Evolutionary conservation across 2,113 vertebrate species (phyloP).

Genomic region (Coregonus clupeaformis): DNA sequence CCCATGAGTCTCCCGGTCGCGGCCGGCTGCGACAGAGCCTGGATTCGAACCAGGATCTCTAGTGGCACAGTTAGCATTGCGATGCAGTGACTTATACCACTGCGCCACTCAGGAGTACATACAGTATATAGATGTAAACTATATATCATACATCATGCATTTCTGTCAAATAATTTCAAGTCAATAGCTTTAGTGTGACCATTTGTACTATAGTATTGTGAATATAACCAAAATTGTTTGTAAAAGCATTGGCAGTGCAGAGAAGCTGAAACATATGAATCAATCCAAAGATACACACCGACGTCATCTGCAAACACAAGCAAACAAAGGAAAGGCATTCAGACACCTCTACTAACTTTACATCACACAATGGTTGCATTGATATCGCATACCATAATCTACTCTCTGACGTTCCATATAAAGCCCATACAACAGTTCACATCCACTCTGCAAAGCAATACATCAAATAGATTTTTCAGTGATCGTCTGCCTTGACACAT

Average conservation of each 20-base stretch:
- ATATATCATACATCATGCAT: background rate
- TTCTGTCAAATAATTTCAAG: conserved; percentile 22
- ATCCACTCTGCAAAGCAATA: conserved; percentile 31
- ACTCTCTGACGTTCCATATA: conserved; percentile 49
- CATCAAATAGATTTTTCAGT: conserved; percentile 49
- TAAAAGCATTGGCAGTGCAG: too few relatives aligned
- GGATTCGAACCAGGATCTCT: too few relatives aligned
- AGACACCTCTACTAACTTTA: too few relatives aligned
- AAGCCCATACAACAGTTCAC: conserved; percentile 40
- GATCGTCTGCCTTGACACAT: conserved; percentile 44
- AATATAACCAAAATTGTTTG: background rate
- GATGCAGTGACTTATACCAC: too few relatives aligned
- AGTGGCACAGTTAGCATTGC: too few relatives aligned
- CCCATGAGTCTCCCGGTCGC: too few relatives aligned
- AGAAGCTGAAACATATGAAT: background rate
- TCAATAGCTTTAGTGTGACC: background rate
- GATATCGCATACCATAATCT: conserved; percentile 27
- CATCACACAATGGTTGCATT: too few relatives aligned
- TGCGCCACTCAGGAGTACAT: too few relatives aligned
- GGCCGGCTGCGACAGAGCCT: too few relatives aligned
- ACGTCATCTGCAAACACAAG: too few relatives aligned
- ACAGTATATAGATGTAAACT: too few relatives aligned
- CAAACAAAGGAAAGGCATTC: too few relatives aligned
- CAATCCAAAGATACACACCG: background rate
- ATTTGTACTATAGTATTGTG: background rate